Conservation (phyloP, 2,113 vertebrate genomes). For the Pomatorhinus ruficollis region DNA sequence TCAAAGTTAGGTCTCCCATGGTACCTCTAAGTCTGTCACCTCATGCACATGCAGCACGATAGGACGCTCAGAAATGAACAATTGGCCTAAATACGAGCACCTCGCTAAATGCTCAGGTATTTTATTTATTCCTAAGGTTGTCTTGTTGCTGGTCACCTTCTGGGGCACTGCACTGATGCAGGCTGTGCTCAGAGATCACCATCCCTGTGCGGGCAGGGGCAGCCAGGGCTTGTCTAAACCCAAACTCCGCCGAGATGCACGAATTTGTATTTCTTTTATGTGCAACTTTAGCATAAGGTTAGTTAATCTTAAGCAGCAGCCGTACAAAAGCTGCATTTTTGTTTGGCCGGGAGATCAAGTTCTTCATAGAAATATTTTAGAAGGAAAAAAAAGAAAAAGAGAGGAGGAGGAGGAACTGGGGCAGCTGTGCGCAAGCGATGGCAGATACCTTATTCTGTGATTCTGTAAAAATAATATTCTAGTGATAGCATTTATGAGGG, state of each 20-base stretch:
- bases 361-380: neutral
- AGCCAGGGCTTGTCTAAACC: neutral
- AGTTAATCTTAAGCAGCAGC: slow-evolving; percentile 12
- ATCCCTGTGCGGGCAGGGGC: accelerated
- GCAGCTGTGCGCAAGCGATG: slow-evolving; percentile 52
- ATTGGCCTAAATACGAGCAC: neutral
- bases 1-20: slow-evolving; percentile 51
- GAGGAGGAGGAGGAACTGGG: neutral
- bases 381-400: neutral
- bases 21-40: slow-evolving; percentile 47
- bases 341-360: neutral
- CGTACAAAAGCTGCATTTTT: neutral
- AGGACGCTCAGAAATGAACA: neutral
- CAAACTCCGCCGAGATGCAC: neutral
- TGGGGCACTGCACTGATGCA: accelerated
- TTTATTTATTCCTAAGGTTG: neutral
- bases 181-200: neutral
- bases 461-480: slow-evolving; percentile 71
- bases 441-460: slow-evolving; percentile 63
- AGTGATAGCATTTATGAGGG: slow-evolving; percentile 70
- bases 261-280: neutral
- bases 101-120: neutral
- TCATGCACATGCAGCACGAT: neutral
- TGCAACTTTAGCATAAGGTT: neutral
- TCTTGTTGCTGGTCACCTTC: neutral